Base-by-base conservation (phyloP, 2,888 invertebrate genomes). In the Bedellia somnulentella region DNA sequence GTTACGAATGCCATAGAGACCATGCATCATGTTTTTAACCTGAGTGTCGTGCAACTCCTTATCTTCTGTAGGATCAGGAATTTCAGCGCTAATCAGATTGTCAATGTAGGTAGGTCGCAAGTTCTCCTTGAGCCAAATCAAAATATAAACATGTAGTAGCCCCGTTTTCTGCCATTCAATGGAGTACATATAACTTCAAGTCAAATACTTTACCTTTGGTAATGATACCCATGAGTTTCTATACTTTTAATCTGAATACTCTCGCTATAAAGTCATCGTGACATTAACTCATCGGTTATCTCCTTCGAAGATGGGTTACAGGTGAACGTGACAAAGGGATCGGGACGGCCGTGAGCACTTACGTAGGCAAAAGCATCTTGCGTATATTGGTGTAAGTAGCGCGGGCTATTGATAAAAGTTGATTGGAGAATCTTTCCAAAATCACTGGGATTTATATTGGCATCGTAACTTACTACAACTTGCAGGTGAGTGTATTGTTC, bases 51-150 rank as follows among this genome's bases (percentile, higher is more conserved):
- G 27, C n/a, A 36, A 12, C 17, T 26, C 15, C 21, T 26, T 22
- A 15, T 48, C 43, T n/a, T 13, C 14, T 10, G 38, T 10, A 10
- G 36, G 35, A 32, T 55, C 33, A 2, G 49, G 43, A 6, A 51
- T 36, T 36, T 60, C 60, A 11, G 58, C 55, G 5, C 34, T 34
- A 4, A 64, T 52, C 3, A 56, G 15, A 3, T 39, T 15, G 35
- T 64, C 58, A 21, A 54, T 46, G n/a, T n/a, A n/a, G n/a, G n/a
- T n/a, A n/a, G 39, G 37, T 35, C 32, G 24, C 32, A 42, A 37
- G 36, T 43, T 41, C 30, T 38, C 30, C 30, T 30, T 32, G 35
- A 39, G 37, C 39, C 40, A 41, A 29, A 41, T 25, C 35, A 39
- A 22, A 24, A 41, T 25, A 14, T 41, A 37, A 30, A 34, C 34